Conservation (phyloP, 2,113 vertebrate genomes). For the Alces alces region DNA sequence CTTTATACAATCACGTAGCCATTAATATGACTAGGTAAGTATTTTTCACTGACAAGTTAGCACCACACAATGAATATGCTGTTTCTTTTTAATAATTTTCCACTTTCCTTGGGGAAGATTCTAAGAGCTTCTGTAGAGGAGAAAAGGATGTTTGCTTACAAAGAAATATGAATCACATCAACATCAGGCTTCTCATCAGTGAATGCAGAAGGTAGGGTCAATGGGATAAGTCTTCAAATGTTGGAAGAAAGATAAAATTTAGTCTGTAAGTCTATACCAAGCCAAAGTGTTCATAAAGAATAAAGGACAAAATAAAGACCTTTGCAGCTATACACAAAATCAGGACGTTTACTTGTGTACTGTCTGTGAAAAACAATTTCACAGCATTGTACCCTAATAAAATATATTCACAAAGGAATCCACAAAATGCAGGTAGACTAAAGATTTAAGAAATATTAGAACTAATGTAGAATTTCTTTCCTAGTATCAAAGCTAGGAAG, state of each 20-base stretch:
- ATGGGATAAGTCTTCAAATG: background rate
- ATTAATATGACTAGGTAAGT: background rate
- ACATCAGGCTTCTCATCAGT: background rate
- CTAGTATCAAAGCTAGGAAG: background rate
- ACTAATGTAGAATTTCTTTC: background rate
- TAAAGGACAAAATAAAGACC: background rate
- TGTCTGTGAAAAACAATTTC: conserved; percentile 8
- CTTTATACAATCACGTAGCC: background rate
- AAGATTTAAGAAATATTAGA: background rate
- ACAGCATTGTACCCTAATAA: background rate
- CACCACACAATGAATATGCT: background rate
- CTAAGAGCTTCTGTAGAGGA: background rate
- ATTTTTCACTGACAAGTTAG: background rate
- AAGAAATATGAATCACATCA: background rate
- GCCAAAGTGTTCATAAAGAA: background rate
- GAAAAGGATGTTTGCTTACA: background rate
- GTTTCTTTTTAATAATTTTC: background rate
- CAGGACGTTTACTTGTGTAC: background rate
- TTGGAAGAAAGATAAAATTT: background rate
- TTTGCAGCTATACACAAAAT: background rate
- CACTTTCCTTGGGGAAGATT: background rate
- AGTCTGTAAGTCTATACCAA: background rate
- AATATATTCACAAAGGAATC: background rate
- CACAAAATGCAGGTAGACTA: background rate
- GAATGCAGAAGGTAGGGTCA: background rate